Base-by-base conservation (phyloP, 2,797 vertebrate genomes). In the Clarias platycephalus region DNA sequence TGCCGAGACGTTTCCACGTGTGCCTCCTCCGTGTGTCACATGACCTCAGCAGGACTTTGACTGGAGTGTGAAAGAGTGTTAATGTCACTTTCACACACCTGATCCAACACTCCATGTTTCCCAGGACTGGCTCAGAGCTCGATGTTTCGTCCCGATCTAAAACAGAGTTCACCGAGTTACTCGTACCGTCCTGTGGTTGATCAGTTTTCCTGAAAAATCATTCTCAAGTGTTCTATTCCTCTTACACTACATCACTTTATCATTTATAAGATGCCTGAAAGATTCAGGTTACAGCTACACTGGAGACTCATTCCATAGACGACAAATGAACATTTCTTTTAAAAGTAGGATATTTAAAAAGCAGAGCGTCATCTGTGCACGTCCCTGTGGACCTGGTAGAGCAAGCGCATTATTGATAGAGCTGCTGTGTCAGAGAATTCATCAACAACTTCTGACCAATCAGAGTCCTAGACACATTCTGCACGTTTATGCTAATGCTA, bases 1-100 rank as follows among this genome's bases (percentile, higher is more conserved):
- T 70, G 72, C 64, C 63, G 49, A 82, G 68, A 49, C 15, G 63
- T 77, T 76, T 77, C 28, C 58, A 63, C 72, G 49, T 77, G 53
- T 81, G n/a, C 40, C 64, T 63, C 62, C 28, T 63, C 62, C 28
- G 37, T 57, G 24, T 68, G 16, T 34, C 26, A 53, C 79, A 67
- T 24, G 75, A 77, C 57, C 57, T 24, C n/a, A 75, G 16, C 49
- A 4, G 72, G 26, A 75, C 72, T 75, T 75, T n/a, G 72, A 55
- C 16, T 9, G 26, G 72, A 57, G 72, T 57, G 72, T 75, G n/a
- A 74, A 75, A 53, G 71, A 28, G 44, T 8, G 49, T 55, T 31
- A 28, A 75, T 57, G 72, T 75, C 72, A 72, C 70, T 2, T 72
- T 49, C 72, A 10, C 26, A 22, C 26, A 10, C 7, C 70, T 3